These are phyloP conservation scores for Macrobrachium rosenbergii DNA, from an alignment of 1,140 invertebrate species.

Conservation along the genomic window DNA sequence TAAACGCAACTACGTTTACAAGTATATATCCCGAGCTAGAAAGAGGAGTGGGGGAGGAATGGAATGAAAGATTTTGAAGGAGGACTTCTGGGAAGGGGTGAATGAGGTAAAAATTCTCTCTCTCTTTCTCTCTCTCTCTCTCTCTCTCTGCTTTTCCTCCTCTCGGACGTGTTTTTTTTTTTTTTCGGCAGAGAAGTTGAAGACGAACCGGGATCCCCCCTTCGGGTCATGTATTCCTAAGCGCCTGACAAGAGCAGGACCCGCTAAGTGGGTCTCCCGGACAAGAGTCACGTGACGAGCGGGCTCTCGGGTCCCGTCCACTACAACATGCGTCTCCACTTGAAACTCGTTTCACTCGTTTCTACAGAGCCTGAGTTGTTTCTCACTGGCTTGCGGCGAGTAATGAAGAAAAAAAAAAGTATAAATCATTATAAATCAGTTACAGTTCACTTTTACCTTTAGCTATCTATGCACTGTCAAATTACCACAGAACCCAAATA, in stretches of 20 bases:
- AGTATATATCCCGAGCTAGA: neutral
- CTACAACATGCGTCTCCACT: too few relatives aligned
- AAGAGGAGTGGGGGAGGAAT: neutral
- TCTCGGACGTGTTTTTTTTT: too few relatives aligned
- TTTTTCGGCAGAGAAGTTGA: too few relatives aligned
- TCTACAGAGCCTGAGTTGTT: too few relatives aligned
- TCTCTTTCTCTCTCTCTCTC: slow-evolving; percentile 19
- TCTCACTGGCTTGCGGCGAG: too few relatives aligned
- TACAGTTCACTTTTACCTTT: neutral
- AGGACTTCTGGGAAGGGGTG: too few relatives aligned
- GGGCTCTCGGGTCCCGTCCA: too few relatives aligned
- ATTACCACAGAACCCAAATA: neutral
- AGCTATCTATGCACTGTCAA: neutral
- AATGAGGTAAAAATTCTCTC: neutral
- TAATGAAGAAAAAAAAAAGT: neutral
- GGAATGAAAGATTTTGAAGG: neutral
- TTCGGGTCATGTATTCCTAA: too few relatives aligned
- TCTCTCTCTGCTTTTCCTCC: slow-evolving; percentile 6
- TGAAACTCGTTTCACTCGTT: too few relatives aligned
- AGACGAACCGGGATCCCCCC: too few relatives aligned
- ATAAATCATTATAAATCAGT: neutral
- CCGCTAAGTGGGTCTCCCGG: too few relatives aligned
- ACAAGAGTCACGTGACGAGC: neutral
- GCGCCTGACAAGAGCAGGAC: neutral
- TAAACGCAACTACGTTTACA: neutral